phyloP scores from a whole-genome alignment of 2,113 vertebrate species.

The Poeciliopsis turrubarensis region DNA sequence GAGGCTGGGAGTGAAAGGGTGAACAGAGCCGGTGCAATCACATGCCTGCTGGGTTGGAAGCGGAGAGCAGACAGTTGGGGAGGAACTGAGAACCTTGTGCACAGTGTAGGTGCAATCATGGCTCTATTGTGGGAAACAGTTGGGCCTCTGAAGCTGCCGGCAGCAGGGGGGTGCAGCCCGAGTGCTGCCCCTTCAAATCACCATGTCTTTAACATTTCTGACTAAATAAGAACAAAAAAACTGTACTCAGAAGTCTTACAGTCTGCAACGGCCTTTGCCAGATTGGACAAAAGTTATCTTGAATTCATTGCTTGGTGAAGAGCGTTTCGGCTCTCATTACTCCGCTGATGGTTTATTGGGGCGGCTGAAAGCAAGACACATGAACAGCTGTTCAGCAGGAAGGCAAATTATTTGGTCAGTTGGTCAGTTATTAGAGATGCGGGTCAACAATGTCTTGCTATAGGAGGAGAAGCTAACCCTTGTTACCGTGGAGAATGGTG shows the following conservation, averaged over 20 bases:
- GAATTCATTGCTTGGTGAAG: conserved; percentile 1
- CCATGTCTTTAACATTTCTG: conserved; percentile 68
- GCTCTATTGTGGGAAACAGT: conserved; percentile 75
- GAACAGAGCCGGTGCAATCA: conserved; percentile 65
- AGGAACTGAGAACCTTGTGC: conserved; percentile 48
- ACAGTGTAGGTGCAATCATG: conserved; percentile 74
- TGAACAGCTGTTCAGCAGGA: not conserved
- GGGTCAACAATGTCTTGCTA: not conserved
- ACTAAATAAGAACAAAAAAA: conserved; percentile 51
- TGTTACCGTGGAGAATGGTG: not conserved
- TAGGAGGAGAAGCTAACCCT: not conserved
- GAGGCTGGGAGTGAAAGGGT: conserved; percentile 59
- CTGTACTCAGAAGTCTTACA: conserved; percentile 36
- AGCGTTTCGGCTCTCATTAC: conserved; percentile 1
- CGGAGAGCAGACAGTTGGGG: conserved; percentile 57
- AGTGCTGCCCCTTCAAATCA: conserved; percentile 64
- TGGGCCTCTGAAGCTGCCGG: conserved; percentile 49
- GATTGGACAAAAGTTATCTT: conserved; percentile 26
- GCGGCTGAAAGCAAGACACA: not conserved
- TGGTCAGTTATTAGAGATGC: conserved; percentile 5
- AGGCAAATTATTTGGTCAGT: not conserved
- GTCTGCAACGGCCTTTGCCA: conserved; percentile 30
- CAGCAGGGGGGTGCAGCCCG: conserved; percentile 33
- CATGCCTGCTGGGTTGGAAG: conserved; percentile 68
- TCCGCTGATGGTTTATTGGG: not conserved